Base-by-base conservation (phyloP, 2,797 vertebrate species). In the Scyliorhinus canicula region DNA sequence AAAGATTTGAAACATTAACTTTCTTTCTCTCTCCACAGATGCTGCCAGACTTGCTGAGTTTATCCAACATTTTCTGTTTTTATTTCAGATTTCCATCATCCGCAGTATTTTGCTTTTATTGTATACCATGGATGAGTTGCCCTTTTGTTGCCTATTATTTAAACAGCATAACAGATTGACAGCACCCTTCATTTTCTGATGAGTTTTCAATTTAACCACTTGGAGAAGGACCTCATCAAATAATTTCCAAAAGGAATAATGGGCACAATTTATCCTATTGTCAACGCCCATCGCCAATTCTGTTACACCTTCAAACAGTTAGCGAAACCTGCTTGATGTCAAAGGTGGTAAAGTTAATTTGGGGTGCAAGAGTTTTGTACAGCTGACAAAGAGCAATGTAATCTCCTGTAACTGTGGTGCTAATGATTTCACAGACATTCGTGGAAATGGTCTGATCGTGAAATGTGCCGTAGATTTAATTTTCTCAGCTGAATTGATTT, bases 401-500 rank as follows among this genome's bases (percentile, higher is more conserved):
- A 91, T 65, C 88, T 91, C 57, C 60, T 90, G n/a, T 91, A 91
- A 91, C 19, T 26, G n/a, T 40, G 60, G n/a, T 91, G 88, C 40
- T 91, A 91, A 91, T 63, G 57, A 91, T 91, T 63, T 63, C 35
- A 24, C n/a, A 63, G n/a, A 44, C 88, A 44, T 44, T 91, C 88
- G 26, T 63, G 40, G 57, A 65, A 91, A 91, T 44, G 60, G 60
- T 65, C 88, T 91, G n/a, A 65, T 91, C 21, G 57, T 65, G 88
- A 91, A 65, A 65, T 2, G n/a, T 65, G 65, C 57, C 60, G 8
- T 65, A 65, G 88, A 91, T 65, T 91, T 91, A 91, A 91, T 91
- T 91, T 91, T 65, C 57, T 91, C 88, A 65, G 88, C 88, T 21
- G 60, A 91, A 91, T 91, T 91, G 88, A 91, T 91, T 91, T 91